Conservation (phyloP, 2,113 vertebrate genomes). For the Prunella fulvescens region DNA sequence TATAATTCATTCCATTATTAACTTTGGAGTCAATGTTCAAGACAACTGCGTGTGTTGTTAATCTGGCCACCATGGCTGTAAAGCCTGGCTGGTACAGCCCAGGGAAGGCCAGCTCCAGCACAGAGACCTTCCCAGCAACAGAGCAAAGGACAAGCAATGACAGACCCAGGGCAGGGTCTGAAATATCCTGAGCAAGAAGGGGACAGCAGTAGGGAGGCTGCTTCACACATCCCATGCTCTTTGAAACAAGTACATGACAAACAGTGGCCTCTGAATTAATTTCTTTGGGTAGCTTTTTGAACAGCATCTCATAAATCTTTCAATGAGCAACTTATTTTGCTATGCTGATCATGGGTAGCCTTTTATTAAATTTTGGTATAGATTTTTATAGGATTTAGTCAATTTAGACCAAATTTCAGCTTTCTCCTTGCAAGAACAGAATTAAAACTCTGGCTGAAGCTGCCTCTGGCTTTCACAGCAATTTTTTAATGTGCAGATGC, state of each 20-base stretch:
- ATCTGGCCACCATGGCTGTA: not conserved
- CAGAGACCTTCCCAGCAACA: not conserved
- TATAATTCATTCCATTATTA: not conserved
- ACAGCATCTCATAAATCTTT: not conserved
- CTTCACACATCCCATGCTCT: fast-evolving
- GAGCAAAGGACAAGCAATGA: not conserved
- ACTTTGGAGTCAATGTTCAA: not conserved
- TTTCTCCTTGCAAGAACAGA: not conserved
- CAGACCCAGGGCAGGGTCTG: too few relatives aligned
- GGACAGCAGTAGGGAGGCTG: not conserved
- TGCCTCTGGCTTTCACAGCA: not conserved
- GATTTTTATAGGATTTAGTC: not conserved
- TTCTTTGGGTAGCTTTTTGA: not conserved
- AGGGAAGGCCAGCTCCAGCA: not conserved
- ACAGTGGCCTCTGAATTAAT: not conserved
- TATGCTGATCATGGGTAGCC: not conserved
- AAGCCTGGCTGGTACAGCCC: not conserved
- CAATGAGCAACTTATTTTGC: not conserved
- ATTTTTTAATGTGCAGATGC: not conserved
- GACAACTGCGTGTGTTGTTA: fast-evolving
- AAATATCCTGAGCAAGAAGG: not conserved
- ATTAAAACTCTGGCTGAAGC: not conserved
- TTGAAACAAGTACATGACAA: not conserved
- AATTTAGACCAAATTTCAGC: not conserved
- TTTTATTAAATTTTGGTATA: not conserved